Conservation (phyloP, 2,888 invertebrate species). For the Aricia artaxerxes region DNA sequence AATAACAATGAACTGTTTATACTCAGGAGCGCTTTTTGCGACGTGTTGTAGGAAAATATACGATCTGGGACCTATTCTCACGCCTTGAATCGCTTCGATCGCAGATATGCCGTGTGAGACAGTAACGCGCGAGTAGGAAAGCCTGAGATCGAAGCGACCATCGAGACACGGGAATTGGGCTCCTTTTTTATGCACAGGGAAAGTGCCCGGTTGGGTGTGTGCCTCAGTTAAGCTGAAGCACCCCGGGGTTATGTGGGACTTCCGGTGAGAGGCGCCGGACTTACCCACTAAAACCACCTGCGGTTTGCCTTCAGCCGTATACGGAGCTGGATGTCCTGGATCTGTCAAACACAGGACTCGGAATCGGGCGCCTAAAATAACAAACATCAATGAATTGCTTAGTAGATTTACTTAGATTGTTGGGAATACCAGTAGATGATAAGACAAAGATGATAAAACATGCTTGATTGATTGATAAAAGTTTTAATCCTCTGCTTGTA, state of each 20-base stretch:
- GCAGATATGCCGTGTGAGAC: neutral
- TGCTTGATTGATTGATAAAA: neutral
- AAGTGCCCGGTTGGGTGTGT: too few species aligned
- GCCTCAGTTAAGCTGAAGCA: too few species aligned
- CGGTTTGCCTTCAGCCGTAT: too few species aligned
- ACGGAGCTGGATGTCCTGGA: too few species aligned
- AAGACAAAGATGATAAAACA: neutral
- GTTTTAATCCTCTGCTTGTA: neutral
- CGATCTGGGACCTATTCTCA: neutral
- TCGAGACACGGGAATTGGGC: too few species aligned
- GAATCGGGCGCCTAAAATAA: too few species aligned
- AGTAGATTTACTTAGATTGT: neutral
- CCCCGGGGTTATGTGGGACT: too few species aligned
- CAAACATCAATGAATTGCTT: too few species aligned
- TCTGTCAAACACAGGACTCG: too few species aligned
- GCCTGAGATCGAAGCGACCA: neutral
- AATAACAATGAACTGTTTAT: conserved; percentile 18
- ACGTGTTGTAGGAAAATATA: conserved; percentile 6
- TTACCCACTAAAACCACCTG: too few species aligned
- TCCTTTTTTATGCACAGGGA: too few species aligned
- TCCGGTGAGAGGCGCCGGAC: too few species aligned
- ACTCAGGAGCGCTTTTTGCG: neutral
- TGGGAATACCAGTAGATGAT: neutral
- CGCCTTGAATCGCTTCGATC: neutral
- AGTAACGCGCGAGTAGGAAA: neutral